Percentiles rank a stretch among this genome's conserved stretches.
Conservation (phyloP, 1,140 invertebrate species). For the Bombus terrestris region DNA sequence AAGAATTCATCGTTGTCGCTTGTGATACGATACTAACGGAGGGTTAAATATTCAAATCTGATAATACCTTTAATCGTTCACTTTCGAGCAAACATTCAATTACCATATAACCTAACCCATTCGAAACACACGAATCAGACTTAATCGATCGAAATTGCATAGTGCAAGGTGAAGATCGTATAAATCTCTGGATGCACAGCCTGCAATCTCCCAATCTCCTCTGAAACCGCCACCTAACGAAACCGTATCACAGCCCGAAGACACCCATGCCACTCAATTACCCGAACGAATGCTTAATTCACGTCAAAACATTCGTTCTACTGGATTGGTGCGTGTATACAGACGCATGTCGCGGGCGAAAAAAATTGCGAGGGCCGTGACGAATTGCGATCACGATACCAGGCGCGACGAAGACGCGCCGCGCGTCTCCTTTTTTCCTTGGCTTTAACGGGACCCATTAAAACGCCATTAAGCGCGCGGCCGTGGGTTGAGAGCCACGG, state of each 20-base stretch:
- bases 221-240: background rate
- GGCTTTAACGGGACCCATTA: conserved; percentile 46
- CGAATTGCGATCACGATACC: conserved; percentile 31
- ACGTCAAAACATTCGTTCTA: conserved; percentile 2
- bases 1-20: no score
- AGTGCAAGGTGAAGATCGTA: background rate
- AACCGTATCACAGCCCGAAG: background rate
- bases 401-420: background rate
- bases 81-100: background rate
- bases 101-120: background rate
- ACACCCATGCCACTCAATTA: background rate
- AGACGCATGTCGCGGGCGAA: background rate
- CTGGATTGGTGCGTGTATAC: background rate
- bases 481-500: conserved; percentile 25
- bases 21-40: background rate
- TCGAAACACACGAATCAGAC: background rate
- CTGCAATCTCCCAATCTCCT: background rate
- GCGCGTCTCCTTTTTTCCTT: background rate
- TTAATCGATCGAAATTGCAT: background rate
- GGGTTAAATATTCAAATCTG: background rate
- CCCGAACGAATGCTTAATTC: background rate
- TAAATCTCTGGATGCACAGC: background rate
- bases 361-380: conserved; percentile 9
- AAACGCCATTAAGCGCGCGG: conserved; percentile 28
- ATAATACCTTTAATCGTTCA: background rate